phyloP scores from a whole-genome alignment of 30 jellyfish, hydroid and myxozoan species.

The Morbakka virulenta region DNA sequence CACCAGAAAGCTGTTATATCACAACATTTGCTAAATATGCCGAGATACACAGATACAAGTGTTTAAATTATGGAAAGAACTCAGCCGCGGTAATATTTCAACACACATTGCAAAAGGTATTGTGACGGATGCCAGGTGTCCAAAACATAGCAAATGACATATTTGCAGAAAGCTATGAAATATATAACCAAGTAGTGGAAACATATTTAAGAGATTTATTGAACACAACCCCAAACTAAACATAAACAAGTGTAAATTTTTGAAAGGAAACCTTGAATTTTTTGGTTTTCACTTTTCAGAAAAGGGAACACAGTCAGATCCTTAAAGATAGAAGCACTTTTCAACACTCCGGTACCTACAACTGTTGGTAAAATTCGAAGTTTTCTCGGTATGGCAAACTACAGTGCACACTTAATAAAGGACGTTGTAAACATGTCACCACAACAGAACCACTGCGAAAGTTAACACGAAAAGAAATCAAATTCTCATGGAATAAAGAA shows the following conservation, averaged over 20 bases:
- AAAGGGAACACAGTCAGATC: conserved; percentile 44
- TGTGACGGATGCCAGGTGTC: conserved; percentile 29
- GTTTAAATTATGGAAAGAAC: conserved; percentile 34
- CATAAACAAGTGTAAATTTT: conserved; percentile 32
- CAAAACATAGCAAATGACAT: background rate
- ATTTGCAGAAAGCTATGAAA: background rate
- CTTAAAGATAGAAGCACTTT: conserved; percentile 28
- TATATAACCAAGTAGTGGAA: background rate
- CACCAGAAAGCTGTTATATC: conserved; percentile 43
- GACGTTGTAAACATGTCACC: conserved; percentile 51
- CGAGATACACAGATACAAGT: background rate
- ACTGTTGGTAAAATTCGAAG: conserved; percentile 33
- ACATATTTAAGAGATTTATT: background rate
- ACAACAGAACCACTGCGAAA: conserved; percentile 38
- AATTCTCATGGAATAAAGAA: background rate
- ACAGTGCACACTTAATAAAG: conserved; percentile 25
- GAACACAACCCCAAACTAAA: background rate
- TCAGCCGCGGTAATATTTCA: conserved; percentile 46
- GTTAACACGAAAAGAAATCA: conserved; percentile 20
- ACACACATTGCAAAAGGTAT: conserved; percentile 12
- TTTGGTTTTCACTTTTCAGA: conserved; percentile 36
- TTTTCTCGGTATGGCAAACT: conserved; percentile 39
- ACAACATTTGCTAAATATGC: conserved; percentile 37
- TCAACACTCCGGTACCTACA: conserved; percentile 14
- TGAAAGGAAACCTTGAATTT: conserved; percentile 20